Percentiles rank a stretch among this genome's conserved stretches.
Conservation (phyloP, 2,113 vertebrate genomes). For the Mobula birostris region DNA sequence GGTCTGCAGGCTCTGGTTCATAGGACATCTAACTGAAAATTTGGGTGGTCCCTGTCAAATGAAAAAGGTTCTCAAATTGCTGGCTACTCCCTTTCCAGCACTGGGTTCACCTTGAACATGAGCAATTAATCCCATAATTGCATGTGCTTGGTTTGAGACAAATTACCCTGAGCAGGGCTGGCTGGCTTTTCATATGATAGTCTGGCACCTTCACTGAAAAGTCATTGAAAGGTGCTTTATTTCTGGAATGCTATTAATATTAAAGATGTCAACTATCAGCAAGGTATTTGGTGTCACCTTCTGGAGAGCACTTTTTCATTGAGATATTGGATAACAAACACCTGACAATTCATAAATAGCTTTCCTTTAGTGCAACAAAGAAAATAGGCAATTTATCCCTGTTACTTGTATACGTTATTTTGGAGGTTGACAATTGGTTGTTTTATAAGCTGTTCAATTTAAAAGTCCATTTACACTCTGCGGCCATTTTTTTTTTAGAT, state of each 20-base stretch:
- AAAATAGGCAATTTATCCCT: neutral
- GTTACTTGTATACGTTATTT: neutral
- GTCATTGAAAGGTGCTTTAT: neutral
- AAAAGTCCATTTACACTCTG: neutral
- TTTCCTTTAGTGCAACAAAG: neutral
- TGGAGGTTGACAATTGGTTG: neutral
- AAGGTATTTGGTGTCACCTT: neutral
- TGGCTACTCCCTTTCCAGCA: neutral
- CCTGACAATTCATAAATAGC: neutral
- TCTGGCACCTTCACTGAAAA: neutral
- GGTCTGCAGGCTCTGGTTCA: neutral
- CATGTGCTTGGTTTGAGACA: neutral
- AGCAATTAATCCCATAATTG: neutral
- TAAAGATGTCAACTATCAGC: neutral
- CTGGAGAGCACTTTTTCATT: neutral
- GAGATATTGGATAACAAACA: neutral
- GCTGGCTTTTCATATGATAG: neutral
- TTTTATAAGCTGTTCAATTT: neutral
- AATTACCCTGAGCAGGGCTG: neutral
- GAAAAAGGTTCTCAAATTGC: neutral
- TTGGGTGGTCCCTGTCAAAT: neutral
- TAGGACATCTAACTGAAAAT: neutral
- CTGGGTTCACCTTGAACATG: neutral
- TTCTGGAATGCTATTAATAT: neutral
- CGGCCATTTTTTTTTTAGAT: too few species aligned